These are phyloP conservation scores for Darwinula stevensoni DNA, from an alignment of 2,888 invertebrate genomes.

Conservation along the genomic window DNA sequence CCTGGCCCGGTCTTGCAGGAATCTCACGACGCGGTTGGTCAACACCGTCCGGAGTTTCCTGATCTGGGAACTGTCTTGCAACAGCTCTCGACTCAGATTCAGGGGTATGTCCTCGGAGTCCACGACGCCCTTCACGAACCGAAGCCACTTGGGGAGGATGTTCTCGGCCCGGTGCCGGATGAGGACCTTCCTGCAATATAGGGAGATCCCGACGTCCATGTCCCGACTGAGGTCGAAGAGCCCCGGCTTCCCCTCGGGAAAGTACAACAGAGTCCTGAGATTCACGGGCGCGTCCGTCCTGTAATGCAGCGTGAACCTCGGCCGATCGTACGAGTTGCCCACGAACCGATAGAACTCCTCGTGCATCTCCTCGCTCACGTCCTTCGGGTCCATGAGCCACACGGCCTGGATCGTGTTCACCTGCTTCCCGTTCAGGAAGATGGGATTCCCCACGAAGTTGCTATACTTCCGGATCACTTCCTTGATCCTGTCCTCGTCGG, in stretches of 20 bases:
- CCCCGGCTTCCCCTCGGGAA: constrained; percentile 74
- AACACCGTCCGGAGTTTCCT: constrained; percentile 54
- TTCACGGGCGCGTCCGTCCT: constrained; percentile 73
- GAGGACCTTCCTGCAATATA: constrained; percentile 72
- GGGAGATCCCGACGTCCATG: constrained; percentile 48
- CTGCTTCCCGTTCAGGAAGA: constrained; percentile 60
- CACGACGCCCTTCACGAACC: constrained; percentile 88
- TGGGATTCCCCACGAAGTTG: constrained; percentile 82
- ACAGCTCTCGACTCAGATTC: constrained; percentile 74
- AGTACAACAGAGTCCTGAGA: constrained; percentile 63
- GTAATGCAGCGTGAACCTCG: constrained; percentile 69
- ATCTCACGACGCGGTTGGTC: constrained; percentile 50
- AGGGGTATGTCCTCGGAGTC: constrained; percentile 96
- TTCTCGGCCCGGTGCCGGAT: constrained; percentile 73
- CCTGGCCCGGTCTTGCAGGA: constrained; percentile 48
- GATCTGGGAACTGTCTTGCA: constrained; percentile 77
- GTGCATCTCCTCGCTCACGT: constrained; percentile 55
- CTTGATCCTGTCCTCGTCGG: constrained; percentile 54
- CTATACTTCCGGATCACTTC: constrained; percentile 81
- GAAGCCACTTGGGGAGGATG: constrained; percentile 71
- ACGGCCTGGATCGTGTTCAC: constrained; percentile 70
- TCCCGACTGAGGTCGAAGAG: constrained; percentile 69
- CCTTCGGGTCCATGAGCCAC: constrained; percentile 75
- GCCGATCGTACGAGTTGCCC: constrained; percentile 51
- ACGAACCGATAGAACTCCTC: constrained; percentile 75